Evolutionary conservation across 2,888 invertebrate genomes (phyloP).

Genomic region (Masnerella sp.): DNA sequence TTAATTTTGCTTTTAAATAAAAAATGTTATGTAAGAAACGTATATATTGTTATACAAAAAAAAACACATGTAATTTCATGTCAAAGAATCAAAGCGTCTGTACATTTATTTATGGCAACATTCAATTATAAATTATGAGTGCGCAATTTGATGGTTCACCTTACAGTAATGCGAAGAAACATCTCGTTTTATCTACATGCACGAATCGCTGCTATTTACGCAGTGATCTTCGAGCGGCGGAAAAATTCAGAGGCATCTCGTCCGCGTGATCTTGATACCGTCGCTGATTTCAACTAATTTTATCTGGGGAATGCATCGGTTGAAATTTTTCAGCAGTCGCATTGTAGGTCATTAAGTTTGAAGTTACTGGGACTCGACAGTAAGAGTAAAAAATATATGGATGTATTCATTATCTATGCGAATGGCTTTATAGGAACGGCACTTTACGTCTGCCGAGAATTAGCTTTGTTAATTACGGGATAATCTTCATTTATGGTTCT

Average conservation of each 20-base stretch:
- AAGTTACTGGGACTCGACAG: slow-evolving; percentile 3
- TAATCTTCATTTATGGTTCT: too few relatives aligned
- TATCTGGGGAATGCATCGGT: slow-evolving; percentile 21
- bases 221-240: background rate
- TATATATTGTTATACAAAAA: too few relatives aligned
- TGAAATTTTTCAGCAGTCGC: slow-evolving; percentile 9
- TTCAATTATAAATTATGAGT: slow-evolving; percentile 9
- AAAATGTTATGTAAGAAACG: too few relatives aligned
- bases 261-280: slow-evolving; percentile 21
- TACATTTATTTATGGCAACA: background rate
- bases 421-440: too few relatives aligned
- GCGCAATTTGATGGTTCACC: background rate
- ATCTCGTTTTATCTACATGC: background rate
- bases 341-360: slow-evolving; percentile 14
- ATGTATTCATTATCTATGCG: too few relatives aligned
- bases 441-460: too few relatives aligned
- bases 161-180: slow-evolving; percentile 6
- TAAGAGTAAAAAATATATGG: background rate
- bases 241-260: slow-evolving; percentile 11
- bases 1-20: too few relatives aligned
- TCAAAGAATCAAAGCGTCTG: too few relatives aligned
- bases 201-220: background rate
- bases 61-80: too few relatives aligned
- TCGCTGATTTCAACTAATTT: slow-evolving; percentile 20
- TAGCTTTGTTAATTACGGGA: too few relatives aligned